Base-by-base conservation (phyloP, 2,113 vertebrate genomes). In the Apistogramma diplotaenia region DNA sequence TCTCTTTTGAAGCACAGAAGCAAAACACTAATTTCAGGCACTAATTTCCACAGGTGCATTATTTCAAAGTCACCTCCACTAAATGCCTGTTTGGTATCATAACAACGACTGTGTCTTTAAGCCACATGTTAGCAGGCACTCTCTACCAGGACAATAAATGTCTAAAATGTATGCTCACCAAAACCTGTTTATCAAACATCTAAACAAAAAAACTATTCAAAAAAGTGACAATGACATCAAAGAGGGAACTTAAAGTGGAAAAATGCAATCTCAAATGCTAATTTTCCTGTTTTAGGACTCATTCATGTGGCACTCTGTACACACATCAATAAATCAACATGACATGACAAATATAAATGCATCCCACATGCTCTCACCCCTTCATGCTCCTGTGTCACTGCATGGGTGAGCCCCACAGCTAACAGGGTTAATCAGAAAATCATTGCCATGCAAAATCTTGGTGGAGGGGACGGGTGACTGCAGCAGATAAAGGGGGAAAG, bases 401-500 rank as follows among this genome's bases (percentile, higher is more conserved):
- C 43, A 18, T 81, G 91, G 73, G 62, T 60, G 84, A 91, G 83
- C 65, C 91, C 70, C 25, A 56, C 76, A 76, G 76, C 93, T 93
- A 89, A 86, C 43, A 25, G 89, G 92, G 91, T 94, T 94, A 94
- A 92, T 94, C 91, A 92, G 89, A 90, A 89, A 96, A 90, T 88
- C 95, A 94, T 86, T 90, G 83, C 85, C 85, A 92, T 89, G 77
- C 85, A 87, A 92, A 88, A 87, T 79, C 71, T 77, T 43, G 1
- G 54, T 56, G 77, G 49, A 25, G 71, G 53, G 82, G 29, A 58
- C 55, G 70, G 16, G 46, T 23, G 11, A 0, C 15, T 46, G 27
- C 31, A 65, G 62, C 62, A 84, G 62, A 78, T 35, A 16, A 13
- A 15, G 74, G 60, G 55, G 73, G 15, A 43, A 85, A 88, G 40